Percentiles rank a stretch among this genome's conserved stretches.
phyloP scores from a whole-genome alignment of 2,113 vertebrate species.

The Gavialis gangeticus region DNA sequence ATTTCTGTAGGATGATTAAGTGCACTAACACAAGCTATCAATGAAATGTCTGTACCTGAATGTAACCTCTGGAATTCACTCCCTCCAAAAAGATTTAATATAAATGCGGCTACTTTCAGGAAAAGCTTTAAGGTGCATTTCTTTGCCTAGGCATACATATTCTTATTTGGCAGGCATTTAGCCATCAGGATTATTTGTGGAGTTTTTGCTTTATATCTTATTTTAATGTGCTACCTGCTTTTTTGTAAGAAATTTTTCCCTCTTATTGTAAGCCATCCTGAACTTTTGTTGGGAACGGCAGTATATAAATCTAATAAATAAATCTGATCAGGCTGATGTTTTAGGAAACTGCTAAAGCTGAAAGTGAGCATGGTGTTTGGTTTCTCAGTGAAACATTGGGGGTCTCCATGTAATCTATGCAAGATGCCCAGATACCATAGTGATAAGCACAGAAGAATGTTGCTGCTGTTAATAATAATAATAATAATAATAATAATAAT shows the following conservation, averaged over 20 bases:
- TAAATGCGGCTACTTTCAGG: neutral
- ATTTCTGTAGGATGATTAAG: neutral
- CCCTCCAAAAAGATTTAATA: neutral
- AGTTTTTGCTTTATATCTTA: too few relatives aligned
- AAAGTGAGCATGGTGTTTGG: neutral
- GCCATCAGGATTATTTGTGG: too few relatives aligned
- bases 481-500: too few relatives aligned
- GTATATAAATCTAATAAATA: too few relatives aligned
- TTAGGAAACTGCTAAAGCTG: neutral
- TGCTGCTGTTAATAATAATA: neutral
- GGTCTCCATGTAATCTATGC: neutral
- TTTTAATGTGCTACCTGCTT: too few relatives aligned
- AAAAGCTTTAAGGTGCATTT: neutral
- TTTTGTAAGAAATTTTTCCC: too few relatives aligned
- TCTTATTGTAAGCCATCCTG: too few relatives aligned
- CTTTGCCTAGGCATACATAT: neutral
- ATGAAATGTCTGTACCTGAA: conserved; percentile 10
- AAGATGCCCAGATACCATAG: neutral
- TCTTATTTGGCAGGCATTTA: too few relatives aligned
- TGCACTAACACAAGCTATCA: neutral
- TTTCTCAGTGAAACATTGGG: neutral
- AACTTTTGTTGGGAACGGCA: too few relatives aligned
- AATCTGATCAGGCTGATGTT: neutral
- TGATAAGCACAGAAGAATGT: neutral
- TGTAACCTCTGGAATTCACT: neutral